Evolutionary conservation across 2,797 vertebrate species (phyloP), one percentile per base, ranked within the genome.

Genomic region (Intellagama lesueurii): DNA sequence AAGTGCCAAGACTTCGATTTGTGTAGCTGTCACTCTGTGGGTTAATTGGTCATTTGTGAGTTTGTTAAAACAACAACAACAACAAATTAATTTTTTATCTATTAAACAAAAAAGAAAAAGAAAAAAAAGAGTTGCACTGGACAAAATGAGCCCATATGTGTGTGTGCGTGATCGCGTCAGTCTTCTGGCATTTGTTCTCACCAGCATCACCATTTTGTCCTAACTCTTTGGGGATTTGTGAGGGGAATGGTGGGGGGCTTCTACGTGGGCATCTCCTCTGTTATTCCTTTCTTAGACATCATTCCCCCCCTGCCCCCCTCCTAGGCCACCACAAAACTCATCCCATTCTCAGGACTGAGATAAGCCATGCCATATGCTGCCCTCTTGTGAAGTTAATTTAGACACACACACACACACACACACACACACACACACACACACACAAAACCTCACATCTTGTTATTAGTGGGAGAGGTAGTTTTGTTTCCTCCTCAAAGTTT

Each of bases 81-180:
- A 87, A 91, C 92, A 91, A 93, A 85, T 92, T 91, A 97, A 97
- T 97, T 97, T 96, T 97, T 97, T 97, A 97, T 96, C 96, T 97
- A 96, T 97, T 97, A 97, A 97, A 97, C 96, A 94, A 93, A 84
- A 32, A 85, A 87, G 9, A 14, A 56, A 56, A 56, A 89, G 89
- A 82, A 93, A 80, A 81, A 94, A 89, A 94, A 89, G 76, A 93
- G 91, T 96, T 96, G 96, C 95, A 95, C 95, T 88, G 85, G 89
- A 86, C 93, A 90, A 88, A 72, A 90, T 87, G 35, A 87, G 85
- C 85, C 89, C 60, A 11, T 88, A 91, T 94, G 93, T 93, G 72
- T 75, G 73, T 83, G 94, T 94, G 92, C 93, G 90, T 91, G 84
- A 94, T 93, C 0, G 94, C 95, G 95, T 96, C 95, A 94, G 94